Percentiles rank a stretch among this genome's conserved stretches.
These are phyloP conservation scores for Orthochromis indermauri DNA, from an alignment of 2,113 vertebrate species.

Conservation along the genomic window DNA sequence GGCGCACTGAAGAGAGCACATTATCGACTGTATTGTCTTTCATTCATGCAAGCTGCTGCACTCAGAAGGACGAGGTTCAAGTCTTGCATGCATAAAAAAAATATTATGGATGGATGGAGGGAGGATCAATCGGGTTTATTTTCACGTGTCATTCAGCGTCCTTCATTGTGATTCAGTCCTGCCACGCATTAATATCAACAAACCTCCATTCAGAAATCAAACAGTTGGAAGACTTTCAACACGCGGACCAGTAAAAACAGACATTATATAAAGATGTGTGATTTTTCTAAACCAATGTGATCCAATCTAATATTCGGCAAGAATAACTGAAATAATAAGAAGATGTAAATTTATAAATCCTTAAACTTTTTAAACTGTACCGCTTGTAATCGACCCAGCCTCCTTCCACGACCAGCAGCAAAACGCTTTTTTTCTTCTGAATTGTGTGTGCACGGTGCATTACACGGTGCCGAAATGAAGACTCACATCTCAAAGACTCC, in stretches of 20 bases:
- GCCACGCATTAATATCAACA: background rate
- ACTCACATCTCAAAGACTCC: rapidly evolving
- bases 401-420: rapidly evolving
- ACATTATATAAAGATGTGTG: rapidly evolving
- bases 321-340: rapidly evolving
- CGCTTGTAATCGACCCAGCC: background rate
- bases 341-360: background rate
- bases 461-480: background rate
- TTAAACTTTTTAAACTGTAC: background rate
- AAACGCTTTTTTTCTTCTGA: background rate
- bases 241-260: rapidly evolving
- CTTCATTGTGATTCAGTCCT: background rate
- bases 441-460: rapidly evolving
- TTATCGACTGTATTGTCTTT: background rate
- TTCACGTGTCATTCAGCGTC: background rate
- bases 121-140: background rate
- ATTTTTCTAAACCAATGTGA: rapidly evolving
- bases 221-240: background rate
- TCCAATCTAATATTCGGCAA: background rate
- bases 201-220: background rate
- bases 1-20: background rate
- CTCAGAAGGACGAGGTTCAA: background rate
- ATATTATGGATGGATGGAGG: background rate
- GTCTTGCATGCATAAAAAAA: background rate
- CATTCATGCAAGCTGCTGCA: background rate